Conservation (phyloP, 2,113 vertebrate species). For the Saguinus midas region DNA sequence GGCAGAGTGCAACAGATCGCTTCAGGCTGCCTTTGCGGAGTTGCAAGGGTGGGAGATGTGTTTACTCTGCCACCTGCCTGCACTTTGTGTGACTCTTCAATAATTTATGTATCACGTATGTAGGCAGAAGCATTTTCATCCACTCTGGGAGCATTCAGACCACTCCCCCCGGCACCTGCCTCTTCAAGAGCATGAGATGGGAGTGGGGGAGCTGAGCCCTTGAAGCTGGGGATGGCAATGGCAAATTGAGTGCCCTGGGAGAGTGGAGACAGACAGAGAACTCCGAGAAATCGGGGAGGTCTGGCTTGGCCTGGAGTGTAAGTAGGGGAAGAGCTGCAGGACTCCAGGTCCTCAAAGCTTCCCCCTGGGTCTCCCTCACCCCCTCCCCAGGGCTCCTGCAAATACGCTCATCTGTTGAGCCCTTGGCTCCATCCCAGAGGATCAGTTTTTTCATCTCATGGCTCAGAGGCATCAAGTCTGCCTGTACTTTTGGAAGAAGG, state of each 20-base stretch:
- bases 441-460: not conserved
- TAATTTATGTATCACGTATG: not conserved
- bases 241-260: not conserved
- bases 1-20: fast-evolving
- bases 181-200: not conserved
- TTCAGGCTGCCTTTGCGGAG: not conserved
- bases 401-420: not conserved
- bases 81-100: not conserved
- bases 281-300: not conserved
- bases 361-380: not conserved
- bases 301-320: not conserved
- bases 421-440: conserved; percentile 10
- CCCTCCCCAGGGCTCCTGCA: not conserved
- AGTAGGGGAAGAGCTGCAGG: not conserved
- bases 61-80: not conserved
- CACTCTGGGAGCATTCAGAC: not conserved
- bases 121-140: not conserved
- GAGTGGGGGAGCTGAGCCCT: not conserved
- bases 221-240: not conserved
- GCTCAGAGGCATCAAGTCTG: conserved; percentile 2
- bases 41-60: no score
- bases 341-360: not conserved
- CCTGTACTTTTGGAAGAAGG: conserved; percentile 22
- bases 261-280: not conserved
- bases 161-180: not conserved